Percentiles rank a stretch among this genome's conserved stretches.
Evolutionary conservation across 2,888 invertebrate genomes (phyloP).

Genomic region (Aradus depressus): DNA sequence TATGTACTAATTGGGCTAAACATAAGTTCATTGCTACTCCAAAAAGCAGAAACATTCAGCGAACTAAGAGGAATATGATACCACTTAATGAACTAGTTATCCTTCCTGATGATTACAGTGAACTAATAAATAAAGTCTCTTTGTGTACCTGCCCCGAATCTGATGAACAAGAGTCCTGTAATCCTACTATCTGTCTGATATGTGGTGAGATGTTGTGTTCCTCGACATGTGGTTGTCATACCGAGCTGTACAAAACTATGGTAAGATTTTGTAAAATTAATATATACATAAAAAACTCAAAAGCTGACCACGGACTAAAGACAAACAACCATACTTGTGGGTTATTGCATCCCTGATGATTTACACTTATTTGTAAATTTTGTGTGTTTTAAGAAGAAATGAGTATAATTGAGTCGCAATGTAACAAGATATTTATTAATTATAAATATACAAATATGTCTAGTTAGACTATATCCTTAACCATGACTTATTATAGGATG

Average conservation of each 20-base stretch:
- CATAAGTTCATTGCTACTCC: constrained; percentile 24
- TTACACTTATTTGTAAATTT: not conserved
- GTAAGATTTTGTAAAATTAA: constrained; percentile 40
- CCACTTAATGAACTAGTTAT: constrained; percentile 57
- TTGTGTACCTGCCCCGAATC: constrained; percentile 89
- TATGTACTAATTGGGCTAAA: constrained; percentile 46
- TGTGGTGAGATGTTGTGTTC: constrained; percentile 94
- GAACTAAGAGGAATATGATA: constrained; percentile 25
- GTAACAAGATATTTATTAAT: too few relatives aligned
- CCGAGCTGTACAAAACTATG: constrained; percentile 57
- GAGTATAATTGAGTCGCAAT: too few relatives aligned
- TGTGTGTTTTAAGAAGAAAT: too few relatives aligned
- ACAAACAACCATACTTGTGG: not conserved
- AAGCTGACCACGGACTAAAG: not conserved
- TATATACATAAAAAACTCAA: too few relatives aligned
- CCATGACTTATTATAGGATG: too few relatives aligned
- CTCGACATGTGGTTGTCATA: constrained; percentile 96
- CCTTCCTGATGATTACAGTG: constrained; percentile 88
- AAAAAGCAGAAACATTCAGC: constrained; percentile 14
- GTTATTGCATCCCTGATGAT: not conserved
- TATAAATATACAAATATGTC: too few relatives aligned
- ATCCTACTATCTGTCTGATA: constrained; percentile 94
- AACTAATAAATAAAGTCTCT: constrained; percentile 88
- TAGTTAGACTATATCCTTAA: too few relatives aligned
- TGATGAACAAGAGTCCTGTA: constrained; percentile 80